Evolutionary conservation across 2,888 invertebrate genomes (phyloP), one percentile per base, ranked within the genome.

Genomic region (Anarsia innoxiella): DNA sequence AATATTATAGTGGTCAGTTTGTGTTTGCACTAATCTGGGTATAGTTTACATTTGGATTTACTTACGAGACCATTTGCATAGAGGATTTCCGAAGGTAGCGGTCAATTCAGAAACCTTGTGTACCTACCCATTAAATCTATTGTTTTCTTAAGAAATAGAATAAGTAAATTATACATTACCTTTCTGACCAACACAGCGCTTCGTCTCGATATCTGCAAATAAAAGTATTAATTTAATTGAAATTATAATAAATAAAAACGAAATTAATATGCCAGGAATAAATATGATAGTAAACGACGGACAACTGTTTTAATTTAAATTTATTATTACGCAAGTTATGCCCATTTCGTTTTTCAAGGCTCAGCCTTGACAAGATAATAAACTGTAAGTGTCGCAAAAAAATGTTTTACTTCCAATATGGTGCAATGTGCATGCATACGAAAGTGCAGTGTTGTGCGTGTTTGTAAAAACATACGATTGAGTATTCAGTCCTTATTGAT

Each of bases 131-230:
- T n/a, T n/a, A n/a, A n/a, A n/a, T n/a, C n/a, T n/a, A n/a, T n/a
- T n/a, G n/a, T n/a, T n/a, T n/a, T n/a, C n/a, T n/a, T n/a, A n/a
- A n/a, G n/a, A n/a, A n/a, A n/a, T n/a, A n/a, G 25, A 25, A 25
- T 25, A 25, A n/a, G 5, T 25, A 25, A 4, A 25, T 25, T 5
- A 25, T 4, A 25, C n/a, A 5, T 89, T 88, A 94, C 94, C 94
- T 91, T 83, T 94, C 94, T 34, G 93, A 91, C 94, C 94, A 95
- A 78, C 94, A 94, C 32, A 95, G 86, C 12, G 94, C 91, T 53
- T 95, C 94, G 51, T 95, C 94, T 48, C 94, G 90, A 77, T 94
- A 95, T 86, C 94, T 95, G 90, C 46, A 90, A 89, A 60, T 59
- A 71, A 19, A 19, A 19, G 8, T 19, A 19, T n/a, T n/a, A n/a